These are phyloP conservation scores for Thalpophila matura DNA, from an alignment of 2,888 invertebrate genomes.

Conservation along the genomic window DNA sequence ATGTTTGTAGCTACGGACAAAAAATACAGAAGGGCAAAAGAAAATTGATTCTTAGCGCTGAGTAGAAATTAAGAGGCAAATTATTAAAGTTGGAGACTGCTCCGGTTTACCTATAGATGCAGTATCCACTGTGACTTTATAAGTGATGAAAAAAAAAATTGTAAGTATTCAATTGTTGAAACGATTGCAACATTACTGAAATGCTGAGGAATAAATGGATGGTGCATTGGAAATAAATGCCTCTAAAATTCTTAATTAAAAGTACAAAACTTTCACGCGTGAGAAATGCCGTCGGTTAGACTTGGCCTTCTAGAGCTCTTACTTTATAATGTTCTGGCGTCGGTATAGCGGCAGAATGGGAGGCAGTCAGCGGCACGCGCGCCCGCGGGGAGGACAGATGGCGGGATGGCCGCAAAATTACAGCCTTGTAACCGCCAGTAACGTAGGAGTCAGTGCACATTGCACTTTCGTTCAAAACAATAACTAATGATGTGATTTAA, in stretches of 20 bases:
- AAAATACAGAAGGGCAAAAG: slow-evolving; percentile 25
- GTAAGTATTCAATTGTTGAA: no score
- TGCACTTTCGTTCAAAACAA: slow-evolving; percentile 55
- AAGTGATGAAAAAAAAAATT: no score
- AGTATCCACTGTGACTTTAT: no score
- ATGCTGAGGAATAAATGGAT: no score
- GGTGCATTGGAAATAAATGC: no score
- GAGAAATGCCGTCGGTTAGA: background rate
- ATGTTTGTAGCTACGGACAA: slow-evolving; percentile 8
- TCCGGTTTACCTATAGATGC: no score
- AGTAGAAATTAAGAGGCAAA: background rate
- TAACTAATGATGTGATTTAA: slow-evolving; percentile 64
- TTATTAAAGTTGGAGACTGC: no score
- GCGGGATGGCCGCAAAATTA: slow-evolving; percentile 36
- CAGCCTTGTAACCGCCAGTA: slow-evolving; percentile 34
- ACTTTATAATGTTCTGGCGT: slow-evolving; percentile 6
- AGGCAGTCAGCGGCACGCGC: slow-evolving; percentile 59
- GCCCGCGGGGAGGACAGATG: slow-evolving; percentile 49
- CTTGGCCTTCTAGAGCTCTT: slow-evolving; percentile 17
- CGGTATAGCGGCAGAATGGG: slow-evolving; percentile 27
- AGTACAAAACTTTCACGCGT: no score
- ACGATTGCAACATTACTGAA: no score
- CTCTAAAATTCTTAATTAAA: no score
- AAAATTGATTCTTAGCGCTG: no score
- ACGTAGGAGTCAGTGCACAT: slow-evolving; percentile 63